phyloP scores from a whole-genome alignment of 2,113 vertebrate genomes.

The Nothocercus julius region DNA sequence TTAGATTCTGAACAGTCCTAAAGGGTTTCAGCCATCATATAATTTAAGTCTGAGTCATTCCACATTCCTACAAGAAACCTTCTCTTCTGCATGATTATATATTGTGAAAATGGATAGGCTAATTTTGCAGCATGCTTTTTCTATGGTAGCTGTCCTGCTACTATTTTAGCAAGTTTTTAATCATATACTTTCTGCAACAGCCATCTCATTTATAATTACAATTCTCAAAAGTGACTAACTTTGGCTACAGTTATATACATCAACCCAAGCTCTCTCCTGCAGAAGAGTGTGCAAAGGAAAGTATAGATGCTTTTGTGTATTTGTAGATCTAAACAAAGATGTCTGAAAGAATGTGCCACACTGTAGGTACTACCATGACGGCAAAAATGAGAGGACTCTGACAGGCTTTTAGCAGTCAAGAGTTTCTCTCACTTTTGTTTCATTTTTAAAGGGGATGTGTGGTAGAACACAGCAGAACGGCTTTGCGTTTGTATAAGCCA shows the following conservation, averaged over 20 bases:
- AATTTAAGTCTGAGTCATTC: conserved; percentile 74
- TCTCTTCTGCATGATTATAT: conserved; percentile 79
- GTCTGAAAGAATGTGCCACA: neutral
- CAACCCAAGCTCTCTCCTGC: neutral
- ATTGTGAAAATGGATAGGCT: conserved; percentile 71
- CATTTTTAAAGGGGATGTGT: neutral
- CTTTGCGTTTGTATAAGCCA: neutral
- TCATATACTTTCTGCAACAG: conserved; percentile 68
- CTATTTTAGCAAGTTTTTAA: conserved; percentile 74
- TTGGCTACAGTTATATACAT: conserved; percentile 53
- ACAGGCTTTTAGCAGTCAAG: neutral
- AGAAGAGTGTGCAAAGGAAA: neutral
- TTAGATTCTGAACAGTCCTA: conserved; percentile 43
- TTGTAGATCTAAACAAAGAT: neutral
- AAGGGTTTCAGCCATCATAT: conserved; percentile 63
- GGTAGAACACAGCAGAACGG: neutral
- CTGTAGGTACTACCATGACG: neutral
- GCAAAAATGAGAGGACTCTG: neutral
- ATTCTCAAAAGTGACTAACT: conserved; percentile 67
- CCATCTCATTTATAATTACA: conserved; percentile 67
- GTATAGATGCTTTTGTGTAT: neutral
- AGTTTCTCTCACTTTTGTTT: neutral
- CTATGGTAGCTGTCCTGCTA: conserved; percentile 52
- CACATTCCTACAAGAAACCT: conserved; percentile 66
- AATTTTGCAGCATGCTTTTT: conserved; percentile 70